Base-by-base conservation (phyloP, 2,797 vertebrate species). In the Arrhamphus sclerolepis region DNA sequence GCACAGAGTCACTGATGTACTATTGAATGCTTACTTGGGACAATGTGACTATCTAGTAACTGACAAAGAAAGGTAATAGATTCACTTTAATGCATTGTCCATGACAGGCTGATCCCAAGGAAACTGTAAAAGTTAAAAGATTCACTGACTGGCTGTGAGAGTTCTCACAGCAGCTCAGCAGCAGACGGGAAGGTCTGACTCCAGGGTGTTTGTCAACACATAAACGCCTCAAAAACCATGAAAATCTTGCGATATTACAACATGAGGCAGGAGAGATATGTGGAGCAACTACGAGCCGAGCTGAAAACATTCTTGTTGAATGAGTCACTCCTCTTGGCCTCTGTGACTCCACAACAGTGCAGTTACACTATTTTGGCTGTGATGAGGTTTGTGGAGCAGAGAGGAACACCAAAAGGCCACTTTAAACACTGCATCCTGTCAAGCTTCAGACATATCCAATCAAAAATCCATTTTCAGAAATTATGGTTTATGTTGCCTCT, bases 321-420 rank as follows among this genome's bases (percentile, higher is more conserved):
- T 87, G 87, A 89, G 55, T 89, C 86, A 83, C 61, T 72, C 26
- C 46, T 59, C 69, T 63, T 24, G 51, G 73, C 54, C 63, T 67
- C 44, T 26, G 4, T 39, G 44, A 72, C 62, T 75, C 59, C 64
- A 73, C 47, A 78, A 50, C 53, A 13, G 41, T 39, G 56, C 49
- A 46, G 40, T 49, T 66, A 55, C 53, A 72, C 56, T 58, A 28
- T 61, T 59, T 31, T 49, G 55, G 1, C 62, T 38, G 39, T 28
- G 18, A 43, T 21, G 56, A 41, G n/a, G 14, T 53, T 34, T 7
- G 10, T 42, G 21, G 53, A 48, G n/a, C 34, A 38, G 42, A 52
- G 28, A 46, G 20, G 19, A 34, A 63, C 31, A 22, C 2, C 17
- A 11, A 63, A 60, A 22, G 16, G 11, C 1, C 1, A 14, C 18